Base-by-base conservation (phyloP, 1,140 invertebrate species). In the Orius insidiosus region DNA sequence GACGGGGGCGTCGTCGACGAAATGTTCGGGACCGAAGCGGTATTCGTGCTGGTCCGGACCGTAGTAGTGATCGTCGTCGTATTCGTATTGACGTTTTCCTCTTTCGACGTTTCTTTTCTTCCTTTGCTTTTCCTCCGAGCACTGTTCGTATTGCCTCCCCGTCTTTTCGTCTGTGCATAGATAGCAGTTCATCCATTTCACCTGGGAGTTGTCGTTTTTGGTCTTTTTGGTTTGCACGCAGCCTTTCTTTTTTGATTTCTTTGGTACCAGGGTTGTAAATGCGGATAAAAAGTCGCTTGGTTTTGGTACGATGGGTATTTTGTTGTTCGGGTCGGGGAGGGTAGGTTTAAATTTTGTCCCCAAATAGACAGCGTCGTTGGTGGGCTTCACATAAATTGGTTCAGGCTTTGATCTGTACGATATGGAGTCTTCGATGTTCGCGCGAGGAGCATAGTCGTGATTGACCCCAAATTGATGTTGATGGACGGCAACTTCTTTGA, bases 81-180 rank as follows among this genome's bases (percentile, higher is more conserved):
- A 50, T 18, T 56, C 37, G 34, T 51, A 40, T 37, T 54, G 40
- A 46, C 53, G 48, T 15, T 48, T 49, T 30, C 19, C 42, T 37
- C 52, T 49, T 13, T 24, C 33, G 11, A 46, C 11, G 14, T 38
- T 33, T 38, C 16, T 43, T 43, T 43, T 48, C 41, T 9, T 35
- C 15, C 44, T 44, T 51, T n/a, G 55, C 56, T 37, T 60, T 55
- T 13, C 46, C 43, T 67, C 67, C 0, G 63, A 64, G 54, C 69
- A 71, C 40, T 67, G 60, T 48, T 69, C 67, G 39, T 62, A 69
- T 42, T 54, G 34, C 1, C 59, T 58, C 13, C 65, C 66, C 19
- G 56, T 61, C 37, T 59, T 59, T 1, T 61, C 59, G 47, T 71
- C 63, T 49, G 65, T 66, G 49, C 69, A 71, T 6, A 63, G 58